Base-by-base conservation (phyloP, 2,113 vertebrate genomes). In the Equus przewalskii region DNA sequence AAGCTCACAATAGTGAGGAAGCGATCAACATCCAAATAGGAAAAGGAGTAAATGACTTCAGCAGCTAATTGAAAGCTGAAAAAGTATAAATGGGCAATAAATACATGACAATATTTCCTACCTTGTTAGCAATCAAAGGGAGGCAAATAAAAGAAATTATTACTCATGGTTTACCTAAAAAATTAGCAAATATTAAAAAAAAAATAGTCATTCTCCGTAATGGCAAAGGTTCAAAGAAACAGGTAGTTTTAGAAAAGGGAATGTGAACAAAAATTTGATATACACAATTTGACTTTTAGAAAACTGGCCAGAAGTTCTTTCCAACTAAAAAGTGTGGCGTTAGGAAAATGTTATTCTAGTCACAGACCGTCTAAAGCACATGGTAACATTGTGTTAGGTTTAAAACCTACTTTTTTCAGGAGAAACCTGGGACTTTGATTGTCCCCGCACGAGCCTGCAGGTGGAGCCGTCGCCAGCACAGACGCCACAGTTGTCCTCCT, bases 381-480 rank as follows among this genome's bases (percentile, higher is more conserved):
- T 11, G 88, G 94, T 30, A 75, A 15, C 65, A 16, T 0, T 28
- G 62, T 19, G 96, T 36, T 30, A 54, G 92, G 54, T 60, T 95
- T 41, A 24, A 64, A 94, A 99, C 99, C 98, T 99, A 99, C 99
- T 97, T 99, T 99, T 99, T 96, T 99, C 99, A 8, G 99, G 97
- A 78, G 99, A 99, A 76, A 99, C 97, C 44, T 99, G 99, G 9
- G 98, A 97, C 96, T 99, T 98, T 21, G 99, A 97, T 93, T 99
- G 99, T 97, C 99, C 99, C 97, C 99, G 99, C 95, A 99, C 99
- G n/a, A 99, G 99, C 97, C 99, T 99, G 98, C 99, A 99, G 0
- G 99, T 99, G 73, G 99, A 99, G 94, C 99, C 99, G 14, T 99
- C 99, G 16, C 99, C 99, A 0, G 99, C 99, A 58, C 99, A 99